Base-by-base conservation (phyloP, 2,797 vertebrate species). In the Lemur catta region DNA sequence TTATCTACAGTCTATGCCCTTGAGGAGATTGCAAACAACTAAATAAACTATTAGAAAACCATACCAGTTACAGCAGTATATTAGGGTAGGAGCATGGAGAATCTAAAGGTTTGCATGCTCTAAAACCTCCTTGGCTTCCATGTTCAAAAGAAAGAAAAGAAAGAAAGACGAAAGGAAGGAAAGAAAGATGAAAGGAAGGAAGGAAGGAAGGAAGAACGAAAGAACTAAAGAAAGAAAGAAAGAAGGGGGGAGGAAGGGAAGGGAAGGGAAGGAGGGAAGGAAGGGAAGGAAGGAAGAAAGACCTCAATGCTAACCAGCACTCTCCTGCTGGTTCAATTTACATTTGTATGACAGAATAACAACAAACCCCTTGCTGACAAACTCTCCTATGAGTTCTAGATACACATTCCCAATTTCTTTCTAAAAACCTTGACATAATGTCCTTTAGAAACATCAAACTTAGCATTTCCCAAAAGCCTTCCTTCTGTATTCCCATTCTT, bases 301-400 rank as follows among this genome's bases (percentile, higher is more conserved):
- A 38, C 10, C 9, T 63, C 17, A 4, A 4, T 41, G 69, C 6
- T 30, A 33, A 79, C 41, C 94, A 55, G 84, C 96, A 89, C 18
- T 43, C 50, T 52, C 22, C 48, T 97, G 76, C 88, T 72, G 43
- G 85, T 0, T 0, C 71, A 97, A 97, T 88, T 65, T 43, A 93
- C 41, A 46, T 96, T 96, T 93, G 97, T 93, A 41, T 97, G 96
- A 91, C 93, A 96, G 96, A 75, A 95, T 97, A 96, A 94, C 48
- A 76, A 20, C 33, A 63, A 84, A 30, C 50, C 30, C 33, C 50
- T 67, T 75, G 57, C 38, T 85, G 61, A 89, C 33, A 67, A 35
- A 84, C 24, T 75, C 26, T 75, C 61, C 94, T 38, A 1, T 12
- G 63, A 93, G 48, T 79, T 79, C 71, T 55, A 55, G 22, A 79